A percentile compares a stretch with the other conserved stretches of the same genome.
Evolutionary conservation across 2,113 vertebrate species (phyloP).

Genomic region (Tyrannus savana): DNA sequence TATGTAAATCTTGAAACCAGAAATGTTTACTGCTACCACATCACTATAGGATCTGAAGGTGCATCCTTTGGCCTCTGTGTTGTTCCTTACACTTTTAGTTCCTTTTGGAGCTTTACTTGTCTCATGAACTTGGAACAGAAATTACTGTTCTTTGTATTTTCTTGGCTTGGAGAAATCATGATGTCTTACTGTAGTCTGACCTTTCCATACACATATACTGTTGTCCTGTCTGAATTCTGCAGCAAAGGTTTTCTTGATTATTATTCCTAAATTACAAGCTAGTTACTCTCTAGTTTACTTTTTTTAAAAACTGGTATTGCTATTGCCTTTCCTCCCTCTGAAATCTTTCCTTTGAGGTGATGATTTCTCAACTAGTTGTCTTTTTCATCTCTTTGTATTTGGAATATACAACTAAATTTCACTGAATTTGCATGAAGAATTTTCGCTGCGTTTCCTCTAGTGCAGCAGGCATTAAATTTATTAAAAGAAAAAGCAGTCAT

Average conservation of each 20-base stretch:
- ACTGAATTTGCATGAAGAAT: neutral
- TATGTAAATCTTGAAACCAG: neutral
- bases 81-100: neutral
- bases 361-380: neutral
- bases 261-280: neutral
- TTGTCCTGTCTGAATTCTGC: neutral
- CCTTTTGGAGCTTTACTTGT: neutral
- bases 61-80: neutral
- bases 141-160: neutral
- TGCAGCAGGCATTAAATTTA: neutral
- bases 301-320: neutral
- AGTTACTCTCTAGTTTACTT: neutral
- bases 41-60: neutral
- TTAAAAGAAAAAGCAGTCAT: conserved; percentile 1
- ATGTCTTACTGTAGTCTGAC: neutral
- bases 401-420: neutral
- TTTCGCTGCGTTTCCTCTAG: neutral
- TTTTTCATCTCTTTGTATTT: neutral
- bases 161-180: neutral
- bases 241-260: neutral
- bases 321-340: neutral
- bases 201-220: neutral
- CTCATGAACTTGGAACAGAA: neutral
- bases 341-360: neutral
- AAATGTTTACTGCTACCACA: neutral